Percentiles rank a stretch among this genome's conserved stretches.
Conservation (phyloP, 2,888 invertebrate species). For the Thera britannica region DNA sequence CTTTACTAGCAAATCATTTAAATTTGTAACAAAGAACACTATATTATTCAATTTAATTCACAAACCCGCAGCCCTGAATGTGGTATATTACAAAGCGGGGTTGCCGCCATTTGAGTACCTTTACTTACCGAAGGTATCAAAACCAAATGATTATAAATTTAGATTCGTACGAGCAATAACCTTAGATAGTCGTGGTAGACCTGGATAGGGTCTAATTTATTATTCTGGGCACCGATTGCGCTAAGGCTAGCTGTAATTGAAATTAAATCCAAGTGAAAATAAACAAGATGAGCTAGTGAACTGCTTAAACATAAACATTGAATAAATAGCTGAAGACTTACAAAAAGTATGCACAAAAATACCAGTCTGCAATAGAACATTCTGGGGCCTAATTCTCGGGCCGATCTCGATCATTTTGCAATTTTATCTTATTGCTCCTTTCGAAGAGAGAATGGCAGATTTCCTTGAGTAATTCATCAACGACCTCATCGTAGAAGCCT, state of each 20-base stretch:
- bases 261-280: conserved; percentile 17
- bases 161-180: conserved; percentile 23
- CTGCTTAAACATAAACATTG: neutral
- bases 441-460: too few relatives aligned
- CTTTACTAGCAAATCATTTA: too few relatives aligned
- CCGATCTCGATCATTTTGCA: too few relatives aligned
- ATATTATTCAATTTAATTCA: too few relatives aligned
- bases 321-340: too few relatives aligned
- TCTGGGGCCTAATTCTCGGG: too few relatives aligned
- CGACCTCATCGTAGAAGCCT: too few relatives aligned
- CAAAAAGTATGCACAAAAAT: neutral
- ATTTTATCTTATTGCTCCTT: too few relatives aligned
- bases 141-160: conserved; percentile 27
- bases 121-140: neutral
- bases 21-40: too few relatives aligned
- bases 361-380: too few relatives aligned
- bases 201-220: conserved; percentile 41
- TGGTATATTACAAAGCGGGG: neutral
- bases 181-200: conserved; percentile 33
- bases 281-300: neutral
- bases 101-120: neutral
- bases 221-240: conserved; percentile 48
- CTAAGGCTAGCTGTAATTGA: conserved; percentile 11
- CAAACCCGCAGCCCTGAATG: neutral
- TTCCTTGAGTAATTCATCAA: too few relatives aligned